These are phyloP conservation scores for Cryptotermes secundus DNA, from an alignment of 1,140 invertebrate species.

Conservation along the genomic window DNA sequence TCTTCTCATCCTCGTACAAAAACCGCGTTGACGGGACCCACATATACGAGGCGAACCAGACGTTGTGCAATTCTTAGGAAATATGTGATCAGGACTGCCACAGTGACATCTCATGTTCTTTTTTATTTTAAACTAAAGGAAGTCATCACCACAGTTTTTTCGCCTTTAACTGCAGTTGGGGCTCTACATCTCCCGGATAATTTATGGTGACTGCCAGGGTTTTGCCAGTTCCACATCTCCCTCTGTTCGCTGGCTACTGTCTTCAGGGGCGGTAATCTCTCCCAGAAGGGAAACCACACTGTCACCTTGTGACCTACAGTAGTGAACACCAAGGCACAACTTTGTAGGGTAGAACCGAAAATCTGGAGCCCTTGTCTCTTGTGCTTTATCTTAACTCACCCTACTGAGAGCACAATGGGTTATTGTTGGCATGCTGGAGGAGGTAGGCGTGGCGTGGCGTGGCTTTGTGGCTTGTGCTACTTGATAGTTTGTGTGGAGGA, in stretches of 20 bases:
- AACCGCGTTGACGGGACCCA: neutral
- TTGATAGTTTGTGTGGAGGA: neutral
- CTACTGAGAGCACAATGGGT: neutral
- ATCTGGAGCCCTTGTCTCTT: neutral
- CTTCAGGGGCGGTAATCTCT: too few species aligned
- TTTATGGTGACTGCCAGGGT: neutral
- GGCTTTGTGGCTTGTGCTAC: neutral
- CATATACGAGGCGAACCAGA: neutral
- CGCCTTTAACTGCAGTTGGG: neutral
- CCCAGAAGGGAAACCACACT: neutral
- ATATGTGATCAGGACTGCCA: neutral
- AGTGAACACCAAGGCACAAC: neutral
- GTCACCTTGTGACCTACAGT: neutral
- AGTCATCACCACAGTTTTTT: neutral
- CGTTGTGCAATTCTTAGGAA: neutral
- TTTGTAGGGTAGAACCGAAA: neutral
- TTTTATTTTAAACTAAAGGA: neutral
- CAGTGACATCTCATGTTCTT: constrained; percentile 8
- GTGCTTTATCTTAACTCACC: neutral
- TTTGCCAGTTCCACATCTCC: neutral
- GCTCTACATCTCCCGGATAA: neutral
- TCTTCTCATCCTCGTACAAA: neutral
- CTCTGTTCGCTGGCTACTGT: neutral
- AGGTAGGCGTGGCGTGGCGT: neutral
- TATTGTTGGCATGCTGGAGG: neutral